Evolutionary conservation across 2,888 invertebrate species (phyloP).

Genomic region (Tigriopus californicus): DNA sequence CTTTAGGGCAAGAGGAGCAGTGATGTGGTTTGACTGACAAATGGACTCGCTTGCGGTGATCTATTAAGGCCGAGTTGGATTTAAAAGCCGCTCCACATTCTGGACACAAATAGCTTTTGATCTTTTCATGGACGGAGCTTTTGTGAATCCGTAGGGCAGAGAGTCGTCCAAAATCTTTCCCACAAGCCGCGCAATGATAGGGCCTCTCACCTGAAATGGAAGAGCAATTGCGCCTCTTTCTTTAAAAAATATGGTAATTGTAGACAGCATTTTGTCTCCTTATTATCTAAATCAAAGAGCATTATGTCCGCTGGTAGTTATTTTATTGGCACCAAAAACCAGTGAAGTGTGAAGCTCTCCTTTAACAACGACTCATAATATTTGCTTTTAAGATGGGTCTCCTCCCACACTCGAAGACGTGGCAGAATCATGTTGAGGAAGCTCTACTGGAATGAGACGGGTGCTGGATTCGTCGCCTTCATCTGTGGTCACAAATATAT

Average conservation of each 20-base stretch:
- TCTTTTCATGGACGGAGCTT: background rate
- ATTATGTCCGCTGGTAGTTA: too few relatives aligned
- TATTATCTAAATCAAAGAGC: too few relatives aligned
- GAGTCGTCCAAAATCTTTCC: conserved; percentile 18
- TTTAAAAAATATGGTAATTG: too few relatives aligned
- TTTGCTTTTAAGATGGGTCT: too few relatives aligned
- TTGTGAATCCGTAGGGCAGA: conserved; percentile 18
- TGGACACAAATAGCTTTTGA: background rate
- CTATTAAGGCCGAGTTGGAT: background rate
- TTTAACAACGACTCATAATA: too few relatives aligned
- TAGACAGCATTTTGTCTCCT: too few relatives aligned
- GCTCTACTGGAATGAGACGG: too few relatives aligned
- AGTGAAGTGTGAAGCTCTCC: too few relatives aligned
- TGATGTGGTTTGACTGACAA: background rate
- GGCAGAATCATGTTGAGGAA: too few relatives aligned
- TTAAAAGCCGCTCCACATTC: conserved; percentile 9
- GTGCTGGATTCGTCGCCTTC: background rate
- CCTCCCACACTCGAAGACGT: too few relatives aligned
- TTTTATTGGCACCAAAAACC: too few relatives aligned
- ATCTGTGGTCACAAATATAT: background rate
- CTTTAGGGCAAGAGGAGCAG: background rate
- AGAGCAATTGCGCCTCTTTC: too few relatives aligned
- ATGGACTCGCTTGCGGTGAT: conserved; percentile 5
- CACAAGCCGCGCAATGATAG: conserved; percentile 18
- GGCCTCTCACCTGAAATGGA: conserved; percentile 16